Evolutionary conservation across 2,888 invertebrate species (phyloP).

Genomic region (Zonitis immaculata): DNA sequence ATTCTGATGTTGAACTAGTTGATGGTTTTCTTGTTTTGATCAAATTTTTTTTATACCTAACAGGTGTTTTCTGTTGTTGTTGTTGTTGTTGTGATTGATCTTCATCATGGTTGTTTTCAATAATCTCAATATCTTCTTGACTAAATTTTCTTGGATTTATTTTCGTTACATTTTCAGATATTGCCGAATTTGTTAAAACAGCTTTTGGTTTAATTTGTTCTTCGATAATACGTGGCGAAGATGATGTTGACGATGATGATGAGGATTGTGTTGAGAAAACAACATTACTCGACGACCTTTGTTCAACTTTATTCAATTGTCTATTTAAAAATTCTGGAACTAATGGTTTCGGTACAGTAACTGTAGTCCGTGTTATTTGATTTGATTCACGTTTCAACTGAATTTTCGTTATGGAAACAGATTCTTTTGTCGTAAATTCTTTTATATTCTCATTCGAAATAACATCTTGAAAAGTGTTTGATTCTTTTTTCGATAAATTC

Average conservation of each 20-base stretch:
- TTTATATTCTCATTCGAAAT: slow-evolving; percentile 25
- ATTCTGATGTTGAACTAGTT: slow-evolving; percentile 30
- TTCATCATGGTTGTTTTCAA: slow-evolving; percentile 41
- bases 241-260: background rate
- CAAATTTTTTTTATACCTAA: slow-evolving; percentile 31
- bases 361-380: slow-evolving; percentile 41
- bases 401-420: slow-evolving; percentile 55
- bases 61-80: slow-evolving; percentile 19
- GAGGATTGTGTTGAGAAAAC: slow-evolving; percentile 55
- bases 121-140: slow-evolving; percentile 44
- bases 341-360: slow-evolving; percentile 39
- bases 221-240: slow-evolving; percentile 42
- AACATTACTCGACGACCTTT: slow-evolving; percentile 58
- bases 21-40: slow-evolving; percentile 32
- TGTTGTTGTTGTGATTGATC: no score
- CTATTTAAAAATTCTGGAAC: slow-evolving; percentile 68
- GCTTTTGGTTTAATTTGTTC: slow-evolving; percentile 34
- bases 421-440: slow-evolving; percentile 33
- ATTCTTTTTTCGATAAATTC: slow-evolving; percentile 2
- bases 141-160: slow-evolving; percentile 34
- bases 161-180: slow-evolving; percentile 11
- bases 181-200: slow-evolving; percentile 26
- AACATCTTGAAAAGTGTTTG: slow-evolving; percentile 6
- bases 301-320: slow-evolving; percentile 66
- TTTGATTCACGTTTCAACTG: slow-evolving; percentile 55